Evolutionary conservation across 2,888 invertebrate species (phyloP).

Genomic region (Serrognathus titanus): DNA sequence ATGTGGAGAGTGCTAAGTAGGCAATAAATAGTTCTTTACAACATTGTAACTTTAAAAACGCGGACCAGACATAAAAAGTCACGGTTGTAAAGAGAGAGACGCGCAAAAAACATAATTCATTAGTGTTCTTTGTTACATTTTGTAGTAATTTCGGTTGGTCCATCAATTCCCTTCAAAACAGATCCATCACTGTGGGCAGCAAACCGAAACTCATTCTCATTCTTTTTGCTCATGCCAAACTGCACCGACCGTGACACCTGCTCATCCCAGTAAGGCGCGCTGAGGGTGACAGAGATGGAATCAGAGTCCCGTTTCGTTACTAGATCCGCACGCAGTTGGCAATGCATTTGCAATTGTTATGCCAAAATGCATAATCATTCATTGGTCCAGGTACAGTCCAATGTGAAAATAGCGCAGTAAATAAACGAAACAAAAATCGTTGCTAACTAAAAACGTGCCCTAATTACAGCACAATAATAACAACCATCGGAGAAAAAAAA

Average conservation of each 20-base stretch:
- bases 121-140: slow-evolving; percentile 15
- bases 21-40: not conserved
- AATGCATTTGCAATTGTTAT: slow-evolving; percentile 15
- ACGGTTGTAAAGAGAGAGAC: slow-evolving; percentile 1
- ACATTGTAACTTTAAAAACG: not conserved
- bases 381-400: slow-evolving; percentile 2
- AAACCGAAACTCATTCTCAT: slow-evolving; percentile 4
- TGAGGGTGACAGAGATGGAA: not conserved
- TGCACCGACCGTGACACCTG: slow-evolving; percentile 2
- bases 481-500: not conserved
- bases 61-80: slow-evolving; percentile 1
- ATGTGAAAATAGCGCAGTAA: not conserved
- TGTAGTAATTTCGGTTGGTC: slow-evolving; percentile 12
- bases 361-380: slow-evolving; percentile 17
- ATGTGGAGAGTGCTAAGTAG: too few relatives aligned
- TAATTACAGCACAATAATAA: not conserved
- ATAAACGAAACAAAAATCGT: not conserved
- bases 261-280: not conserved
- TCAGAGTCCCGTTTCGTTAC: not conserved
- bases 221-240: slow-evolving; percentile 1
- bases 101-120: slow-evolving; percentile 16
- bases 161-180: slow-evolving; percentile 15
- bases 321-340: not conserved
- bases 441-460: not conserved
- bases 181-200: slow-evolving; percentile 15